phyloP scores from a whole-genome alignment of 1,140 invertebrate genomes.

The Brachionus manjavacas region DNA sequence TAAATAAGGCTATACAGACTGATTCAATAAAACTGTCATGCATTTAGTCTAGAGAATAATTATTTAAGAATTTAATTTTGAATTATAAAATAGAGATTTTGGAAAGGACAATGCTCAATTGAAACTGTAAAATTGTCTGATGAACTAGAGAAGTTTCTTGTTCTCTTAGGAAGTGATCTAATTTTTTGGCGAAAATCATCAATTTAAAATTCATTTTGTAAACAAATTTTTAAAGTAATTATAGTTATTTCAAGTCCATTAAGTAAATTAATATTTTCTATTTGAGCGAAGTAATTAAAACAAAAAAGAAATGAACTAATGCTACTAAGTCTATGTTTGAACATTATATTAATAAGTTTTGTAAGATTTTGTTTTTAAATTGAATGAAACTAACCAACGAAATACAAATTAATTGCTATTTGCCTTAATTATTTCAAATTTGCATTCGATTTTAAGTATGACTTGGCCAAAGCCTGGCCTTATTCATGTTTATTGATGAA shows the following conservation, averaged over 20 bases:
- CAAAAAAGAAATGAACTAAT: background rate
- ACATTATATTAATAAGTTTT: conserved; percentile 36
- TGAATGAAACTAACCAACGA: conserved; percentile 6
- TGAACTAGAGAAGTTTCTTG: background rate
- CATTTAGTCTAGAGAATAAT: background rate
- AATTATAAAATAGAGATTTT: background rate
- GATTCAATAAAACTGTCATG: background rate
- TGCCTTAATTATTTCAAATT: conserved; percentile 36
- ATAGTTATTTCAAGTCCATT: conserved; percentile 34
- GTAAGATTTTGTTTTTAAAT: conserved; percentile 33
- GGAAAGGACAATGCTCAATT: background rate
- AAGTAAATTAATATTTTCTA: conserved; percentile 33
- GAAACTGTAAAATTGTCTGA: too few species aligned
- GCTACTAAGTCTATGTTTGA: conserved; percentile 16
- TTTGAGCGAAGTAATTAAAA: conserved; percentile 18
- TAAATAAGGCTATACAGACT: background rate
- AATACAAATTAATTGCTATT: conserved; percentile 34
- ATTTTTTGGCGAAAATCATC: background rate
- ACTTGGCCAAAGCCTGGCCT: background rate
- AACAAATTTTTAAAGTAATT: conserved; percentile 25
- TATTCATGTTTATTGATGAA: background rate
- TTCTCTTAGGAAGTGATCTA: conserved; percentile 25
- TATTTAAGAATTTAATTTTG: background rate
- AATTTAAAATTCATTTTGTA: conserved; percentile 1
- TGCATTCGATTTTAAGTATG: conserved; percentile 27